These are phyloP conservation scores for Danionella cerebrum DNA, from an alignment of 2,113 vertebrate genomes.

Conservation along the genomic window DNA sequence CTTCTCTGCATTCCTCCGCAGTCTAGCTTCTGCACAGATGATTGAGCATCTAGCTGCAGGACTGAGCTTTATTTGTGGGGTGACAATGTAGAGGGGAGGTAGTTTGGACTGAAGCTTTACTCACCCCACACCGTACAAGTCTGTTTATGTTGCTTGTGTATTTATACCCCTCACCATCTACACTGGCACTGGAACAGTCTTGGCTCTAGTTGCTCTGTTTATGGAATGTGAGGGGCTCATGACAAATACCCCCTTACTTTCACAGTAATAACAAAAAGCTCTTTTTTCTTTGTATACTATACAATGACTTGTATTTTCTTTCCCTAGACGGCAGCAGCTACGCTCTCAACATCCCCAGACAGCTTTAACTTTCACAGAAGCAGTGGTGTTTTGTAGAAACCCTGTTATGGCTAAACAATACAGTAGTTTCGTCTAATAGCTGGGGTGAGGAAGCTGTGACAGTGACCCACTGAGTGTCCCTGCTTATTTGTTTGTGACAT, in stretches of 20 bases:
- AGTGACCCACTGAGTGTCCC: background rate
- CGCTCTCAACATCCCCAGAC: background rate
- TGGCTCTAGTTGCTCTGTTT: constrained; percentile 26
- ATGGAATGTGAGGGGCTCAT: constrained; percentile 39
- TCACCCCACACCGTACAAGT: constrained; percentile 15
- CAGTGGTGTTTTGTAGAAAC: background rate
- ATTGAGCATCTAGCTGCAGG: too few species aligned
- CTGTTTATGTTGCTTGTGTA: constrained; percentile 12
- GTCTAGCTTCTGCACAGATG: too few species aligned
- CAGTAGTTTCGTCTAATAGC: background rate
- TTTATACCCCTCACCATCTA: constrained; percentile 16
- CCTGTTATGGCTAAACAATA: background rate
- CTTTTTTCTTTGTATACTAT: constrained; percentile 30
- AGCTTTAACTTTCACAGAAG: background rate
- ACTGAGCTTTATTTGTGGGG: too few species aligned
- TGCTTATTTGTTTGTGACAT: background rate
- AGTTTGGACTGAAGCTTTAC: too few species aligned
- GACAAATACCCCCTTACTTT: constrained; percentile 46
- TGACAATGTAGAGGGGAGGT: too few species aligned
- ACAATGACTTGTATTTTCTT: background rate
- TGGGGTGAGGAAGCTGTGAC: background rate
- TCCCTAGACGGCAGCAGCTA: background rate
- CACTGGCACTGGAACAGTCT: constrained; percentile 12
- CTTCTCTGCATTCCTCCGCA: too few species aligned
- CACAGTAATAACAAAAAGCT: constrained; percentile 36